phyloP scores from a whole-genome alignment of 1,140 invertebrate species.

The Drosophila nigromelanica region DNA sequence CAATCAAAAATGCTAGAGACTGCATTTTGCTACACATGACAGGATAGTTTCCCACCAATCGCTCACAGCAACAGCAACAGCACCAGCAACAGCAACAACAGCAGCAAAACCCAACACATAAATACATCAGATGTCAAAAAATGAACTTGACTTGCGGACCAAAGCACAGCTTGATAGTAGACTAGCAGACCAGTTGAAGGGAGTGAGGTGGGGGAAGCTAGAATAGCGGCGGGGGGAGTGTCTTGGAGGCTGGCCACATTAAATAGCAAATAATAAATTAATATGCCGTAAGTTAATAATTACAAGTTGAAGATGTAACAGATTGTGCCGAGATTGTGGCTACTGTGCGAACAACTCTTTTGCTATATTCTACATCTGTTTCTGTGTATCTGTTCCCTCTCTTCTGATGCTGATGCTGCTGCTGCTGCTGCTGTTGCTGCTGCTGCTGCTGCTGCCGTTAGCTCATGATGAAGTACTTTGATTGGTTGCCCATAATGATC shows the following conservation, averaged over 20 bases:
- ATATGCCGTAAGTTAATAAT: constrained; percentile 82
- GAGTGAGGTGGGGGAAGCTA: background rate
- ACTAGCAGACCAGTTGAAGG: constrained; percentile 14
- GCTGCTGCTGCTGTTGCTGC: constrained; percentile 6
- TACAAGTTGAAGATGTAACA: constrained; percentile 64
- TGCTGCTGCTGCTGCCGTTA: background rate
- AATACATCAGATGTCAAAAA: constrained; percentile 82
- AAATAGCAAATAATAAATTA: constrained; percentile 82
- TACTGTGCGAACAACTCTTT: constrained; percentile 60
- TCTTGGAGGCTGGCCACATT: constrained; percentile 72
- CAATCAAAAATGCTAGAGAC: constrained; percentile 72
- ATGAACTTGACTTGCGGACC: constrained; percentile 69
- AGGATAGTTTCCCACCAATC: constrained; percentile 79
- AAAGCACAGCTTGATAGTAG: constrained; percentile 44
- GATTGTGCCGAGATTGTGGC: constrained; percentile 63
- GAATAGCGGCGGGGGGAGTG: constrained; percentile 7
- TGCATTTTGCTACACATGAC: constrained; percentile 62
- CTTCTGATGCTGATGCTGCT: background rate
- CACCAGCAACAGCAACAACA: constrained; percentile 23
- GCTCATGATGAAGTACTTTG: constrained; percentile 7
- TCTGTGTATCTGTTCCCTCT: constrained; percentile 4
- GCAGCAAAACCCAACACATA: constrained; percentile 59
- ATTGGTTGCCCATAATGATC: constrained; percentile 16
- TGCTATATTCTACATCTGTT: constrained; percentile 51
- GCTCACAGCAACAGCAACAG: constrained; percentile 58